Conservation (phyloP, 2,113 vertebrate species). For the Chlamydotis undulata region DNA sequence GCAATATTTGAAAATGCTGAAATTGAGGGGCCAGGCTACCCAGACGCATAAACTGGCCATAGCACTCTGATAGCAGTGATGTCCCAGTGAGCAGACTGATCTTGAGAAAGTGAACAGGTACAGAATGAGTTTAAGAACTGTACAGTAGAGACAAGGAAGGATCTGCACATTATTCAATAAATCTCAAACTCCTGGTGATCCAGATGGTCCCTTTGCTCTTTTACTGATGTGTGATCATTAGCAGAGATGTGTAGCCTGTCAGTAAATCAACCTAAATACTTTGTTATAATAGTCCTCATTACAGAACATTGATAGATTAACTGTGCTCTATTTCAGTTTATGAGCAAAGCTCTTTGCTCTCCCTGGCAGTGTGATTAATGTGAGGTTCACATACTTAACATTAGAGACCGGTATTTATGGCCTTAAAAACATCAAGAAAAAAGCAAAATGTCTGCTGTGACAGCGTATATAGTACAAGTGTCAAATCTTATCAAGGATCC, state of each 20-base stretch:
- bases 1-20: background rate
- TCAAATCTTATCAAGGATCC: slow-evolving; percentile 64
- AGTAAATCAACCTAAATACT: slow-evolving; percentile 63
- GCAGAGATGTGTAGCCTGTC: slow-evolving; percentile 36
- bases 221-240: slow-evolving; percentile 49
- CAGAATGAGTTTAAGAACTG: background rate
- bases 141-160: background rate
- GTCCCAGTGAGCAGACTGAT: background rate
- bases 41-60: background rate
- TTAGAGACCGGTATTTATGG: slow-evolving; percentile 56
- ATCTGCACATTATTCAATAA: background rate
- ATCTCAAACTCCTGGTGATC: slow-evolving; percentile 13
- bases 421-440: slow-evolving; percentile 62
- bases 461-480: slow-evolving; percentile 51
- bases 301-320: slow-evolving; percentile 61
- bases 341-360: slow-evolving; percentile 44
- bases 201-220: slow-evolving; percentile 40
- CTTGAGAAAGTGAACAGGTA: background rate
- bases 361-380: slow-evolving; percentile 58
- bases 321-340: slow-evolving; percentile 51
- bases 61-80: background rate
- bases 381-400: slow-evolving; percentile 62
- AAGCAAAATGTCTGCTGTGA: slow-evolving; percentile 58
- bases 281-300: slow-evolving; percentile 67
- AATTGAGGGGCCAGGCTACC: background rate